These are phyloP conservation scores for Anoplius nigerrimus DNA, from an alignment of 2,888 invertebrate genomes.

Conservation along the genomic window DNA sequence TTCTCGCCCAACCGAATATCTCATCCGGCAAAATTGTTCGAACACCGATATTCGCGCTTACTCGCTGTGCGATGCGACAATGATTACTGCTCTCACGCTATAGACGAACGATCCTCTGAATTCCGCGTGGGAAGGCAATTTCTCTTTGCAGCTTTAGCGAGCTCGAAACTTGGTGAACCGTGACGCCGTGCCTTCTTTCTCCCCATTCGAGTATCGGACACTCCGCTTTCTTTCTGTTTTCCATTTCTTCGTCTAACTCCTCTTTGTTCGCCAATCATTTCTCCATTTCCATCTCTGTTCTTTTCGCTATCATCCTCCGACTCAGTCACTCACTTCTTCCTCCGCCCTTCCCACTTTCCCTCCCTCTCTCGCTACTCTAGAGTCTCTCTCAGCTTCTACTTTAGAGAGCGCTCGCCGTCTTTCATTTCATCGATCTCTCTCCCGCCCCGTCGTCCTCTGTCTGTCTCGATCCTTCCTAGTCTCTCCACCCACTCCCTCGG, in stretches of 20 bases:
- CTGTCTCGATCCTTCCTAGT: neutral
- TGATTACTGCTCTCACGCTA: constrained; percentile 33
- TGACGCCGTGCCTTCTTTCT: constrained; percentile 12
- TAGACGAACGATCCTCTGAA: constrained; percentile 20
- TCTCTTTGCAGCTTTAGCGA: constrained; percentile 5
- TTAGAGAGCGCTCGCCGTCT: neutral
- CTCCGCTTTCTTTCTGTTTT: too few relatives aligned
- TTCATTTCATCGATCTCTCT: neutral
- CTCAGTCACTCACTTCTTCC: neutral
- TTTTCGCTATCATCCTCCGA: neutral
- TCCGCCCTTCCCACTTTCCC: neutral
- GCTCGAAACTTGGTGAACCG: constrained; percentile 30
- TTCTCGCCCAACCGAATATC: too few relatives aligned
- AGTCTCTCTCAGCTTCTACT: neutral
- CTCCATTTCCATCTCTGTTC: neutral
- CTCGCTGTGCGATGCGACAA: constrained; percentile 7
- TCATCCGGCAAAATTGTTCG: too few relatives aligned
- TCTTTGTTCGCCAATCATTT: neutral
- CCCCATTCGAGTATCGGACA: neutral
- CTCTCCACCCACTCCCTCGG: neutral
- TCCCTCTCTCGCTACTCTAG: too few relatives aligned
- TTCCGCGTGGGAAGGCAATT: constrained; percentile 24
- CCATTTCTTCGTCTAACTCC: constrained; percentile 7
- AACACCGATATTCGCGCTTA: too few relatives aligned
- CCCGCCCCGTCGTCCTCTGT: neutral